Conservation (phyloP, 2,113 vertebrate species). For the Mobula hypostoma region DNA sequence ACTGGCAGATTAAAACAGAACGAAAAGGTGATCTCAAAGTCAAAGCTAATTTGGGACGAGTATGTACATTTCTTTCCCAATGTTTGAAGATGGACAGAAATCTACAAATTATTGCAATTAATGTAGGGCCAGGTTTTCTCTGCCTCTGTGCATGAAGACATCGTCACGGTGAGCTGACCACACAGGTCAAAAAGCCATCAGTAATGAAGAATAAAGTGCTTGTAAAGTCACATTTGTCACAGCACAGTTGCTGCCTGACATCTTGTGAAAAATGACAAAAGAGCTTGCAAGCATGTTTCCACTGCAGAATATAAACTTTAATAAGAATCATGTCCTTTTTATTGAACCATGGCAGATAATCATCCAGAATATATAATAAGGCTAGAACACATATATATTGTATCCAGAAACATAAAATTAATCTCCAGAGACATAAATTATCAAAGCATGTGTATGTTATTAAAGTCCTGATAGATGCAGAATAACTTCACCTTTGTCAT, state of each 20-base stretch:
- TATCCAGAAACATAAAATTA: background rate
- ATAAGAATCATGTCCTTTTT: background rate
- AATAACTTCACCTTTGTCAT: background rate
- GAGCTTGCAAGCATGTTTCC: background rate
- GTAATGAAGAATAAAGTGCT: background rate
- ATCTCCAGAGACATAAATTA: background rate
- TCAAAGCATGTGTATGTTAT: background rate
- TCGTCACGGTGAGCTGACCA: background rate
- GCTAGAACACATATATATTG: background rate
- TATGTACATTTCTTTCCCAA: background rate
- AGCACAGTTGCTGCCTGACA: background rate
- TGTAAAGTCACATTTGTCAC: background rate
- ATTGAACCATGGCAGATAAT: background rate
- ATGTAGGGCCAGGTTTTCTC: background rate
- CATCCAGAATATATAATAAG: background rate
- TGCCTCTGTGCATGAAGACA: background rate
- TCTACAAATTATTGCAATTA: background rate
- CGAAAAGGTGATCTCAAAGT: background rate
- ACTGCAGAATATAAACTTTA: background rate
- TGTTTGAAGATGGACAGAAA: background rate
- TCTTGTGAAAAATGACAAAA: background rate
- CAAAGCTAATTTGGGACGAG: background rate
- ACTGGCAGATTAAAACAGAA: background rate
- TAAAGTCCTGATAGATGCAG: background rate
- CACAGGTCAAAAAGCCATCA: background rate